Base-by-base conservation (phyloP, 2,797 vertebrate species). In the Spheniscus humboldti region DNA sequence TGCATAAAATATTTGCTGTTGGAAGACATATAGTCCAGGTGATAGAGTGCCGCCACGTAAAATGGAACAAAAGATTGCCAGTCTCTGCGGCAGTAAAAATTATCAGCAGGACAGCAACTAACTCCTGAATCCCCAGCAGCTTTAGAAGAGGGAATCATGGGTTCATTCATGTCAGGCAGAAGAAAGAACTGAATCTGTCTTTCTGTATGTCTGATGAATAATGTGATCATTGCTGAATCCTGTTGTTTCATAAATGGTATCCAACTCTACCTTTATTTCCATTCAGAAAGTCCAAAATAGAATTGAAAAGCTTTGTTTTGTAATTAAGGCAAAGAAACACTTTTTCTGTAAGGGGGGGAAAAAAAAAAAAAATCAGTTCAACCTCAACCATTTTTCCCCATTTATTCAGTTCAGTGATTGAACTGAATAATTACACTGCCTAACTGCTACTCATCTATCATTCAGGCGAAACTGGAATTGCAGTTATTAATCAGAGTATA, bases 401-500 rank as follows among this genome's bases (percentile, higher is more conserved):
- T 9, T 92, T 96, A 91, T 77, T 92, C 92, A 87, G 55, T 67
- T 96, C 86, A 93, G 18, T 82, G 71, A 79, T 13, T 81, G 86
- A 92, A 91, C 62, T 52, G 63, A 96, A 69, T 88, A 96, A 90
- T 84, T 90, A 73, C 27, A 86, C 35, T 60, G 86, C 47, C 80
- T 94, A 88, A 84, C 35, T 71, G 45, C 55, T 95, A 74, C 37
- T 94, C 92, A 92, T 95, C 86, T 95, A 93, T 92, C 86, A 93
- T 79, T 80, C 64, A 87, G 86, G 28, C 77, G 83, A 92, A 92
- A 95, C 48, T 92, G 63, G 35, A 96, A 97, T 89, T 92, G 93
- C 71, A 92, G 78, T 94, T 92, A 95, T 95, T 95, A 96, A 96
- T 97, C 94, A 93, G 88, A 77, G 57, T 57, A 39, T 52, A 88